phyloP scores from a whole-genome alignment of 2,888 invertebrate genomes.

The Leptinotarsa tumamoca region DNA sequence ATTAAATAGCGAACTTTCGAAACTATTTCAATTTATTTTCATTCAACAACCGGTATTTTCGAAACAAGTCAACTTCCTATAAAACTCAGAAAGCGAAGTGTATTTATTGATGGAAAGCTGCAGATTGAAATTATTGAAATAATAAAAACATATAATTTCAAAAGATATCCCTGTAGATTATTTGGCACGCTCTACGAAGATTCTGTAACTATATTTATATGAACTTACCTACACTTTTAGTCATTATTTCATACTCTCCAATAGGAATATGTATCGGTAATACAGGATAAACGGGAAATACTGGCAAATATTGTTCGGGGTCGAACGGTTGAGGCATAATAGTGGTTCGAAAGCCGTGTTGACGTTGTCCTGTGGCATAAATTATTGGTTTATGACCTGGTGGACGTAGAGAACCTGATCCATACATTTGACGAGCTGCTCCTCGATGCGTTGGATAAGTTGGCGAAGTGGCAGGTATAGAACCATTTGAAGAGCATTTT shows the following conservation, averaged over 20 bases:
- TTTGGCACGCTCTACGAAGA: too few relatives aligned
- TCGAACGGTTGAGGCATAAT: constrained; percentile 59
- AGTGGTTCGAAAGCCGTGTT: constrained; percentile 64
- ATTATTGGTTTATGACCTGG: constrained; percentile 66
- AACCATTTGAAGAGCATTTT: constrained; percentile 32
- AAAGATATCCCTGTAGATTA: too few relatives aligned
- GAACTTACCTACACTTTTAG: constrained; percentile 23
- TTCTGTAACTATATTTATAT: too few relatives aligned
- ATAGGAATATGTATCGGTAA: constrained; percentile 31
- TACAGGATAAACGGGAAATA: constrained; percentile 24
- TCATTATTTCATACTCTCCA: constrained; percentile 31
- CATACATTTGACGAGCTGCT: constrained; percentile 71
- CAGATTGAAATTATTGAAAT: too few relatives aligned
- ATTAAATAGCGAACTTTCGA: too few relatives aligned
- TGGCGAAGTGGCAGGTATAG: constrained; percentile 32
- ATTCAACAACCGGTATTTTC: too few relatives aligned
- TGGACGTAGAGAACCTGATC: constrained; percentile 69
- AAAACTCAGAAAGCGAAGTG: too few relatives aligned
- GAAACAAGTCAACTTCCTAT: too few relatives aligned
- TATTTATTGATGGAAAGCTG: too few relatives aligned
- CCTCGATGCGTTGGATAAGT: constrained; percentile 62
- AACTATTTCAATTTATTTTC: too few relatives aligned
- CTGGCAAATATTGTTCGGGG: constrained; percentile 31
- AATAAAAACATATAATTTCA: too few relatives aligned
- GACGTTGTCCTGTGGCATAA: constrained; percentile 59